Percentiles rank a stretch among this genome's conserved stretches.
phyloP scores from a whole-genome alignment of 2,113 vertebrate species.

The Coptodon rendalli region DNA sequence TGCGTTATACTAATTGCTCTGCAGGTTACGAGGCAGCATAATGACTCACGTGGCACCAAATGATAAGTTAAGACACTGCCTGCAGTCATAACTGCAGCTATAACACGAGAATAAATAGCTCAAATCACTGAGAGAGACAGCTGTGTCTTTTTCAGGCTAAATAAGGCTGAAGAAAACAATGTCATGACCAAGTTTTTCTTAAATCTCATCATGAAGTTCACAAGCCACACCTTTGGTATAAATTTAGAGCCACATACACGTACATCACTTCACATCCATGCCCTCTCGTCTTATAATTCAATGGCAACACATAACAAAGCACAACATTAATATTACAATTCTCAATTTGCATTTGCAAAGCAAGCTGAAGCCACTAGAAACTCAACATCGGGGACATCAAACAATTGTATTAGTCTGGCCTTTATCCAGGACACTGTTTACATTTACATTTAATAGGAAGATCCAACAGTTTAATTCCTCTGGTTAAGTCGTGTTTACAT shows the following conservation, averaged over 20 bases:
- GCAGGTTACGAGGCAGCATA: not conserved
- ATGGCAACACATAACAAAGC: constrained; percentile 6
- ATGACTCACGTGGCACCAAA: constrained; percentile 34
- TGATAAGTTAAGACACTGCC: constrained; percentile 16
- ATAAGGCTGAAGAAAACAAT: not conserved
- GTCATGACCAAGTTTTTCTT: not conserved
- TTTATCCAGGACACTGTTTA: not conserved
- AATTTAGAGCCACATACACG: not conserved
- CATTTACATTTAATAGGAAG: constrained; percentile 3
- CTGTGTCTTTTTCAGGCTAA: not conserved
- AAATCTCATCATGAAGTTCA: not conserved
- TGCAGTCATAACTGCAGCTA: constrained; percentile 3
- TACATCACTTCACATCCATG: not conserved
- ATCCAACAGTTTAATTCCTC: not conserved
- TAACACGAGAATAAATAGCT: not conserved
- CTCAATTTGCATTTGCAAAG: not conserved
- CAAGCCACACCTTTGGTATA: not conserved
- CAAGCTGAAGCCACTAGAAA: constrained; percentile 6
- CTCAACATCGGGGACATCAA: not conserved
- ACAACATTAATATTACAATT: not conserved
- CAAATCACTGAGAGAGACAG: not conserved
- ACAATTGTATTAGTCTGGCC: not conserved
- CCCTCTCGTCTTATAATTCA: not conserved
- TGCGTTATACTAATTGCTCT: not conserved
- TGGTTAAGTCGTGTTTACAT: not conserved